Evolutionary conservation across 2,888 invertebrate species (phyloP).

Genomic region (Galeopsomyia nigrocyanea): DNA sequence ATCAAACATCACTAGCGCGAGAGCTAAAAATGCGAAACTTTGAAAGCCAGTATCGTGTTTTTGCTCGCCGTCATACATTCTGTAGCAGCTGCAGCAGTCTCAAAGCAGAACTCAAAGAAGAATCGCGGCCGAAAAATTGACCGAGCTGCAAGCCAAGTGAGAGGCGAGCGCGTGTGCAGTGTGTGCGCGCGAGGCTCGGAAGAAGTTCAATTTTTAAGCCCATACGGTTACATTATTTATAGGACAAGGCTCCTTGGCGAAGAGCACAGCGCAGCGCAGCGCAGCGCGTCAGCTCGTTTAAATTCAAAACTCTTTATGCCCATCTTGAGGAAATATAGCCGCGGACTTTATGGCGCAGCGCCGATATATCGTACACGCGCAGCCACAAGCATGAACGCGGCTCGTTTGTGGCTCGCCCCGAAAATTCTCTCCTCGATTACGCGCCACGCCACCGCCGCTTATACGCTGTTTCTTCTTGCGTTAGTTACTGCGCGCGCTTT

Average conservation of each 20-base stretch:
- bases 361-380: slow-evolving; percentile 27
- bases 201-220: slow-evolving; percentile 36
- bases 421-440: slow-evolving; percentile 27
- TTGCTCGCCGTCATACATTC: too few species aligned
- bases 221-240: slow-evolving; percentile 31
- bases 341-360: slow-evolving; percentile 26
- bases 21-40: too few species aligned
- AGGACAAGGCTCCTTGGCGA: neutral
- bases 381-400: neutral
- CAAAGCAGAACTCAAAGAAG: too few species aligned
- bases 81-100: too few species aligned
- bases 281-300: slow-evolving; percentile 25
- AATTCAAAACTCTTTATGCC: slow-evolving; percentile 41
- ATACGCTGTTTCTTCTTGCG: too few species aligned
- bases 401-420: slow-evolving; percentile 20
- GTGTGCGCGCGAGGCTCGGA: neutral
- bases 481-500: too few species aligned
- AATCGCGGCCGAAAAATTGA: slow-evolving; percentile 8
- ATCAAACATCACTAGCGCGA: too few species aligned
- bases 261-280: neutral
- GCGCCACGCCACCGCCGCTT: neutral
- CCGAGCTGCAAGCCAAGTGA: neutral
- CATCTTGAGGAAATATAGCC: slow-evolving; percentile 31
- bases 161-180: too few species aligned
- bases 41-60: too few species aligned